Evolutionary conservation across 2,888 invertebrate genomes (phyloP), one percentile per base, ranked within the genome.

Genomic region (Doris montereyensis): DNA sequence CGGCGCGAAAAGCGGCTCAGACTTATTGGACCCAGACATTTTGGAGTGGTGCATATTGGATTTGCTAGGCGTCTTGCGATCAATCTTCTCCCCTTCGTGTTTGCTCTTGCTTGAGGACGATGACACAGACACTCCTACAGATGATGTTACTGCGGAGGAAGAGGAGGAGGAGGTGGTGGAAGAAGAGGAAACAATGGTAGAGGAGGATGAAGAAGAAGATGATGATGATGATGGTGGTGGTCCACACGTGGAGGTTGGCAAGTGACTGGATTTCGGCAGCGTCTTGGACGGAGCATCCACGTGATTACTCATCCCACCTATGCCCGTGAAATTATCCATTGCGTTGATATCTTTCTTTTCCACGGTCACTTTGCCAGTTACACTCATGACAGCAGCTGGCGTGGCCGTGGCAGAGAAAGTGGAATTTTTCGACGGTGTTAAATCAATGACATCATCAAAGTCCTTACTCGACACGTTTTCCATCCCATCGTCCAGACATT

Each of bases 1-100:
- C n/a, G 79, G 79, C 3, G 79, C 79, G 60, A 79, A 79, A 1
- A 79, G 32, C 3, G 79, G 73, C 41, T 79, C 79, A 10, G 79
- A 58, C 60, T 70, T 75, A 10, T 57, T 0, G 60, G 10, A 10
- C 8, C 57, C 41, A 30, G 62, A 34, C 28, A 62, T 30, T 28
- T 75, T 78, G 3, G 77, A 77, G 71, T 72, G 28, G 73, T 73
- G 72, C 0, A 75, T 57, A 26, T 34, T 79, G 1, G 26, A 1
- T 57, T 78, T 78, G 21, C 74, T 71, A 4, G 72, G 17, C 5
- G 67, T 21, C 24, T 70, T 68, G 41, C 75, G 74, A 0, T 79
- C 79, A 60, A 8, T 70, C 73, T 35, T 79, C 26, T 79, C 79
- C 30, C 30, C 17, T 0, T 30, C 17, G 24, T 57, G 24, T 41